phyloP scores from a whole-genome alignment of 2,113 vertebrate genomes.

The Amphiprion ocellaris region DNA sequence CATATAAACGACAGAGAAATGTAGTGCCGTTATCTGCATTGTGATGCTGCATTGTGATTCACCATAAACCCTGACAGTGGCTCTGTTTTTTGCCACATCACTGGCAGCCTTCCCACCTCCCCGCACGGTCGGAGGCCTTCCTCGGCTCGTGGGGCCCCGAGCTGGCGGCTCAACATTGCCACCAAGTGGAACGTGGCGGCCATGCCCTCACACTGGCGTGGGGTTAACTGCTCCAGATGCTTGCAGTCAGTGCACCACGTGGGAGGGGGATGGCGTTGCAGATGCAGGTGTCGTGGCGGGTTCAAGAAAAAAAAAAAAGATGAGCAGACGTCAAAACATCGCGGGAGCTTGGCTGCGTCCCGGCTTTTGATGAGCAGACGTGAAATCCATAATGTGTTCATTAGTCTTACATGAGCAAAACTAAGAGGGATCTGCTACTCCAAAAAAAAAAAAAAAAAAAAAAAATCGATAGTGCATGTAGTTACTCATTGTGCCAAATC shows the following conservation, averaged over 20 bases:
- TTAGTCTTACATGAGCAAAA: constrained; percentile 67
- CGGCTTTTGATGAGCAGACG: constrained; percentile 62
- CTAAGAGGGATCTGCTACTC: constrained; percentile 55
- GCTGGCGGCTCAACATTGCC: constrained; percentile 66
- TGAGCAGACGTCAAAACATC: constrained; percentile 34
- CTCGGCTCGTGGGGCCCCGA: not conserved
- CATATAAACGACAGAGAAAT: constrained; percentile 26
- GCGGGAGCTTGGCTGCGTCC: constrained; percentile 39
- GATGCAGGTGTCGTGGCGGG: constrained; percentile 40
- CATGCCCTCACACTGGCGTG: not conserved
- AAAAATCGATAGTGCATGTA: constrained; percentile 58
- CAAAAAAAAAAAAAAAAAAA: constrained; percentile 2
- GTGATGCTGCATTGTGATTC: constrained; percentile 71
- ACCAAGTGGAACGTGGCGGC: constrained; percentile 46
- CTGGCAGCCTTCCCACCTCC: constrained; percentile 32
- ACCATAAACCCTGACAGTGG: constrained; percentile 48
- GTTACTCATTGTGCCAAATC: constrained; percentile 54
- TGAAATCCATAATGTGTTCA: constrained; percentile 71
- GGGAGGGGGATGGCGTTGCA: constrained; percentile 33
- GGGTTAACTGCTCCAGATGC: constrained; percentile 62
- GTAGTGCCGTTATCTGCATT: constrained; percentile 64
- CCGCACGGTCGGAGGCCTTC: not conserved
- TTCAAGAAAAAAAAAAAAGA: constrained; percentile 26
- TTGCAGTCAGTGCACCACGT: constrained; percentile 50
- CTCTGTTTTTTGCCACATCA: constrained; percentile 53